These are phyloP conservation scores for Chelonus insularis DNA, from an alignment of 1,140 invertebrate species.

Conservation along the genomic window DNA sequence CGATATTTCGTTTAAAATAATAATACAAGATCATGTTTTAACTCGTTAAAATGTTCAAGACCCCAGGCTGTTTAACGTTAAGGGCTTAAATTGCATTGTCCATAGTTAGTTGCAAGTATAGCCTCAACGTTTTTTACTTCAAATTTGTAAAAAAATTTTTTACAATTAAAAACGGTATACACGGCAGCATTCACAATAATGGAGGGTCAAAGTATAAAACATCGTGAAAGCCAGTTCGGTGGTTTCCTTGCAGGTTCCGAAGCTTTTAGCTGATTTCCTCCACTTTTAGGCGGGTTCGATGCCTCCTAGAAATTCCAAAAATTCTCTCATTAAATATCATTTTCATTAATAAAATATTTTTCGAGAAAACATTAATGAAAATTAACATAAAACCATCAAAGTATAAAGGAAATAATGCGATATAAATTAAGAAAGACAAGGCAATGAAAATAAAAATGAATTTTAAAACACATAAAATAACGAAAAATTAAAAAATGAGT, in stretches of 20 bases:
- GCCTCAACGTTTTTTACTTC: slow-evolving; percentile 46
- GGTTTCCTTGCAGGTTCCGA: slow-evolving; percentile 74
- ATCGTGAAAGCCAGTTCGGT: slow-evolving; percentile 72
- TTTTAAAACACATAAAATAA: not conserved
- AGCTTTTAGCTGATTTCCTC: slow-evolving; percentile 70
- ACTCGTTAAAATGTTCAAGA: slow-evolving; percentile 26
- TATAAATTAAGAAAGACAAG: too few relatives aligned
- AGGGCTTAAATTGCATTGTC: slow-evolving; percentile 42
- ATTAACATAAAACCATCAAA: too few relatives aligned
- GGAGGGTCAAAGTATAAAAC: slow-evolving; percentile 74
- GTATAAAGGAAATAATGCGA: too few relatives aligned
- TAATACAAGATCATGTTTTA: slow-evolving; percentile 18
- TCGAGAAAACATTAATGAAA: too few relatives aligned
- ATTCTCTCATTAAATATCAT: too few relatives aligned
- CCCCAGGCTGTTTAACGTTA: slow-evolving; percentile 18
- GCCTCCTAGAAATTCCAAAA: slow-evolving; percentile 76
- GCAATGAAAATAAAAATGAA: too few relatives aligned
- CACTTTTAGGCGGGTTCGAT: slow-evolving; percentile 76
- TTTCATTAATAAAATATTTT: too few relatives aligned
- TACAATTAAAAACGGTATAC: slow-evolving; percentile 46
- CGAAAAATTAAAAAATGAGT: slow-evolving; percentile 5
- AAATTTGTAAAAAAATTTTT: slow-evolving; percentile 51
- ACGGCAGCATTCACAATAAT: slow-evolving; percentile 41
- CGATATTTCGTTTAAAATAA: slow-evolving; percentile 19
- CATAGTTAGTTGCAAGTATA: slow-evolving; percentile 34